Conservation (phyloP, 2,888 invertebrate species). For the Lepeophtheirus nordmannii region DNA sequence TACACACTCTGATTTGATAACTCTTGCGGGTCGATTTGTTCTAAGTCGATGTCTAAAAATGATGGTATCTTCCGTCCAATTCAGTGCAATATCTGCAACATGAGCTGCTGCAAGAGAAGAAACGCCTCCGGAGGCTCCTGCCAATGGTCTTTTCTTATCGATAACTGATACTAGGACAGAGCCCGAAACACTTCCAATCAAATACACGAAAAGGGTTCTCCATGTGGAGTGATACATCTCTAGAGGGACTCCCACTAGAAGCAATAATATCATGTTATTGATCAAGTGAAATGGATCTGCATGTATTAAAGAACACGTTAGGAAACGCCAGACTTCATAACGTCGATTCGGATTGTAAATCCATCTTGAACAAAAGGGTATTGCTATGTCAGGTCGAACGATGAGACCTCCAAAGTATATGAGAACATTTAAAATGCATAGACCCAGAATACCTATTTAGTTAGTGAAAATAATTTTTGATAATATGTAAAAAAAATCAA, state of each 20-base stretch:
- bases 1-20: neutral
- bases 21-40: neutral
- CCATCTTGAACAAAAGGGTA: neutral
- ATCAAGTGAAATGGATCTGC: neutral
- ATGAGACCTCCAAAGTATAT: neutral
- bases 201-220: neutral
- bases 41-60: neutral
- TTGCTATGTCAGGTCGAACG: neutral
- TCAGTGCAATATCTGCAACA: neutral
- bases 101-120: neutral
- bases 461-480: neutral
- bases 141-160: neutral
- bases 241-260: neutral
- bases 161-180: neutral
- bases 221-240: slow-evolving; percentile 5
- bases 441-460: neutral
- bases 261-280: neutral
- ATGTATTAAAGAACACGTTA: neutral
- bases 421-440: neutral
- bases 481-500: neutral
- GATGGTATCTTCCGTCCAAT: neutral
- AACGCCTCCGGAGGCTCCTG: neutral
- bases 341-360: neutral
- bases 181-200: neutral
- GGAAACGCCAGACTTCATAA: neutral